phyloP scores from a whole-genome alignment of 2,797 vertebrate species.

The Anabas testudineus region DNA sequence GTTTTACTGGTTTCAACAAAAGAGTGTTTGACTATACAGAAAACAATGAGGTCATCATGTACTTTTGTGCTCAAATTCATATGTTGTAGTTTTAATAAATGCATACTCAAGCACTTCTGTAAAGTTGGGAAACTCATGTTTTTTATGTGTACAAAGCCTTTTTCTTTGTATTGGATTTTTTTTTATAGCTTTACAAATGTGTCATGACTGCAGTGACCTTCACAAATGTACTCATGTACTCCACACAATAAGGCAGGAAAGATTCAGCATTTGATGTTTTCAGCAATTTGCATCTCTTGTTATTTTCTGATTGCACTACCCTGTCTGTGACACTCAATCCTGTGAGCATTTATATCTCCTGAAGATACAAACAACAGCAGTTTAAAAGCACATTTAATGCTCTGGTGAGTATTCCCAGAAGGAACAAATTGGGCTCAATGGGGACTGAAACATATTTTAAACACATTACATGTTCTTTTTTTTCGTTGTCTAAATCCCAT shows the following conservation, averaged over 20 bases:
- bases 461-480: too few species aligned
- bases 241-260: background rate
- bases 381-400: background rate
- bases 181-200: background rate
- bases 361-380: background rate
- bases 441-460: too few species aligned
- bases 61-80: background rate
- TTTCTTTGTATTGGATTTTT: background rate
- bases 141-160: background rate
- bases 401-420: background rate
- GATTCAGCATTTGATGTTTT: background rate
- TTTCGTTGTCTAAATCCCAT: too few species aligned
- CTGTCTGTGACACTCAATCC: background rate
- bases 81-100: background rate
- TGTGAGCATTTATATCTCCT: too few species aligned
- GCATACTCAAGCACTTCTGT: background rate
- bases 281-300: background rate
- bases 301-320: background rate
- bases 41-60: background rate
- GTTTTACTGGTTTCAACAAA: slow-evolving; percentile 7
- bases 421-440: background rate
- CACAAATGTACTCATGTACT: too few species aligned
- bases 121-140: background rate
- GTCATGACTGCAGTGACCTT: background rate
- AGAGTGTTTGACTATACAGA: background rate